Conservation (phyloP, 1,140 invertebrate species). For the Habropoda laboriosa region DNA sequence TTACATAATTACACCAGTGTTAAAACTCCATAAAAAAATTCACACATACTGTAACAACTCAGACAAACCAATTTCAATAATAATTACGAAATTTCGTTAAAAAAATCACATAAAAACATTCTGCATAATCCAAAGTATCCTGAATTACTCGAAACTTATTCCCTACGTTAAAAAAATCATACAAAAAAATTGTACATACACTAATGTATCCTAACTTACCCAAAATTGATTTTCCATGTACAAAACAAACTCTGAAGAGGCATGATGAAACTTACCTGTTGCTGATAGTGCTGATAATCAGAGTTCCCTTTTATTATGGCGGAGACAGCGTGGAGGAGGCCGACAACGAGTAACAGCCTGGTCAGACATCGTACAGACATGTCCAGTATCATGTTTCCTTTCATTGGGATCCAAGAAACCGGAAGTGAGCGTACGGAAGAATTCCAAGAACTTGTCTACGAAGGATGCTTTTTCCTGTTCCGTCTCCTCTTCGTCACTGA, state of each 20-base stretch:
- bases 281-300: conserved; percentile 54
- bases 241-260: neutral
- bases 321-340: conserved; percentile 9
- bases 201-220: too few species aligned
- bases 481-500: neutral
- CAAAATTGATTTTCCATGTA: neutral
- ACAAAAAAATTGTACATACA: too few species aligned
- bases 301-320: conserved; percentile 37
- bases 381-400: neutral
- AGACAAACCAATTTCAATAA: too few species aligned
- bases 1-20: too few species aligned
- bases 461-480: neutral
- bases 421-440: neutral
- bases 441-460: neutral
- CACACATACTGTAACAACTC: too few species aligned
- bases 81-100: too few species aligned
- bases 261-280: conserved; percentile 53
- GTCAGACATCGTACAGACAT: neutral
- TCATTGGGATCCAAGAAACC: neutral
- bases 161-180: too few species aligned
- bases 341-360: conserved; percentile 20
- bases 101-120: too few species aligned
- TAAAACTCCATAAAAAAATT: too few species aligned
- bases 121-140: too few species aligned
- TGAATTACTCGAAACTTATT: too few species aligned